These are phyloP conservation scores for Rosalia funebris DNA, from an alignment of 2,888 invertebrate species.

Conservation along the genomic window DNA sequence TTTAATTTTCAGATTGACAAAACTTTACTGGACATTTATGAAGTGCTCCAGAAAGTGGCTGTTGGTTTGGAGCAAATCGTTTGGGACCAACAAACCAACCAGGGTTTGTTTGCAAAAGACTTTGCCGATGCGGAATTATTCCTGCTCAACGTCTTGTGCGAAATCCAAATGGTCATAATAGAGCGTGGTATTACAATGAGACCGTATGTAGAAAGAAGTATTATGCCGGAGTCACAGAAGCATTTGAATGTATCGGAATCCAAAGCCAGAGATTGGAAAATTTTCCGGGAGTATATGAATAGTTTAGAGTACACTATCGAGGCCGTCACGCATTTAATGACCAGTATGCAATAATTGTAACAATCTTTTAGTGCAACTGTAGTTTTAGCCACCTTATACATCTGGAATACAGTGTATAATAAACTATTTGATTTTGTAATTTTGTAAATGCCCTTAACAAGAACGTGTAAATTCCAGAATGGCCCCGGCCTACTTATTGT, in stretches of 20 bases:
- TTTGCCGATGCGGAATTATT: constrained; percentile 71
- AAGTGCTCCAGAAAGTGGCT: constrained; percentile 76
- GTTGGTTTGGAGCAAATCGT: constrained; percentile 76
- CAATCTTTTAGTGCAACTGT: no score
- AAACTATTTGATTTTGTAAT: constrained; percentile 15
- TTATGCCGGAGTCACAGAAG: constrained; percentile 48
- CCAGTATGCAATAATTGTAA: background rate
- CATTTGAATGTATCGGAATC: constrained; percentile 59
- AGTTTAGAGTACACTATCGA: constrained; percentile 69
- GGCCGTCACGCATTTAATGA: constrained; percentile 62
- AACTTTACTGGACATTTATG: constrained; percentile 71
- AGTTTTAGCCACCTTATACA: no score
- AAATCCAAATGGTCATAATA: constrained; percentile 71
- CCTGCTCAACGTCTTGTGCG: constrained; percentile 74
- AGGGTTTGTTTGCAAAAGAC: constrained; percentile 62
- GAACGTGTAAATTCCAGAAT: constrained; percentile 26
- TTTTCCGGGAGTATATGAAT: constrained; percentile 73
- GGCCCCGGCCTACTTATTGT: constrained; percentile 31
- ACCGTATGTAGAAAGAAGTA: constrained; percentile 64
- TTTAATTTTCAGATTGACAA: constrained; percentile 66
- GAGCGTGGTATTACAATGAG: constrained; percentile 66
- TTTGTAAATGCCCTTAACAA: constrained; percentile 15
- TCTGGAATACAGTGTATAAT: no score
- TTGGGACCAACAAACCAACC: constrained; percentile 67
- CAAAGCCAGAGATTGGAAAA: constrained; percentile 70